Conservation (phyloP, 1,140 invertebrate species). For the Harlomillsia oculata region DNA sequence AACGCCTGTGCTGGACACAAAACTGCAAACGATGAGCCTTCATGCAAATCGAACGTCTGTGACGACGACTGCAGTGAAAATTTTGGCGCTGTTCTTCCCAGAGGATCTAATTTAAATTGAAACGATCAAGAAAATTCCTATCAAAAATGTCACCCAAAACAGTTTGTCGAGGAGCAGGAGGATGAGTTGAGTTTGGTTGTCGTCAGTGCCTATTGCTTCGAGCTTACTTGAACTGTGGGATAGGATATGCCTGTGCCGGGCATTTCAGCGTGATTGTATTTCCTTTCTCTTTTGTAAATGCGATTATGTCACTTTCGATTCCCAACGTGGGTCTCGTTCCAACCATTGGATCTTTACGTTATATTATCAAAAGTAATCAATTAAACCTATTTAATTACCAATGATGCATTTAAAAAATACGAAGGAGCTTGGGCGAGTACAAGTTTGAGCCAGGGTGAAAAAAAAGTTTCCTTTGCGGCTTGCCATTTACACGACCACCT, state of each 20-base stretch:
- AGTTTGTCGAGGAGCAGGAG: too few relatives aligned
- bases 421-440: too few relatives aligned
- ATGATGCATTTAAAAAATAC: too few relatives aligned
- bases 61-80: constrained; percentile 9
- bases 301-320: constrained; percentile 10
- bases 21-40: constrained; percentile 35
- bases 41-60: constrained; percentile 15
- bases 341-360: constrained; percentile 26
- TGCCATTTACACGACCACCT: too few relatives aligned
- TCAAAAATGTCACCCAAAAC: too few relatives aligned
- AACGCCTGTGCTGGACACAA: constrained; percentile 32
- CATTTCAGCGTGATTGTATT: constrained; percentile 36
- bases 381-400: too few relatives aligned
- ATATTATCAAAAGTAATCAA: too few relatives aligned
- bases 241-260: constrained; percentile 30
- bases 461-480: too few relatives aligned
- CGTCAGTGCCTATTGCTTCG: neutral
- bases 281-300: constrained; percentile 27
- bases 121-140: neutral
- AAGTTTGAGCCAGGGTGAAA: too few relatives aligned
- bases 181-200: too few relatives aligned
- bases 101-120: constrained; percentile 15
- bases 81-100: constrained; percentile 22
- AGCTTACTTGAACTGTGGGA: constrained; percentile 36
- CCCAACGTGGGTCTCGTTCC: constrained; percentile 20